phyloP scores from a whole-genome alignment of 2,797 vertebrate species.

The Hippocampus kuda region DNA sequence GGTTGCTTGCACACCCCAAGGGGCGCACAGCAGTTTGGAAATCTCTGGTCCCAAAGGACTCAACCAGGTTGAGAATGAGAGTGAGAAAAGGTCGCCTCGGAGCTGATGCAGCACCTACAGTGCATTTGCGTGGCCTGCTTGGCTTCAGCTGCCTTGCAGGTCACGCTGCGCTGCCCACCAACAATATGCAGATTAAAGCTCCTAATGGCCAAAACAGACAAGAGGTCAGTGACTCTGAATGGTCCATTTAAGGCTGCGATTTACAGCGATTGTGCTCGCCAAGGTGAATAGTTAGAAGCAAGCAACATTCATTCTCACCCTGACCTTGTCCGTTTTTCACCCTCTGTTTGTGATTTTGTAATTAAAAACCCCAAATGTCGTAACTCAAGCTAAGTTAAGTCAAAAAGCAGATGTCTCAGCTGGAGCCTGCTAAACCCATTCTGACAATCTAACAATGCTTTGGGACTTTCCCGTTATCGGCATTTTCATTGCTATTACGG shows the following conservation, averaged over 20 bases:
- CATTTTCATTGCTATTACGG: background rate
- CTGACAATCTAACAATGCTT: constrained; percentile 8
- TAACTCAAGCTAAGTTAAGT: constrained; percentile 21
- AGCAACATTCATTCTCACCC: constrained; percentile 11
- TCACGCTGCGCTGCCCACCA: constrained; percentile 34
- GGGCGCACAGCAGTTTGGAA: too few relatives aligned
- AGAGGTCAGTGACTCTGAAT: constrained; percentile 28
- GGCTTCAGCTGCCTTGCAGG: constrained; percentile 31
- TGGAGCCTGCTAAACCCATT: constrained; percentile 40
- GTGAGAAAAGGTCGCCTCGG: background rate
- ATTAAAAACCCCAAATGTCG: constrained; percentile 12
- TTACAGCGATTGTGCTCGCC: constrained; percentile 13
- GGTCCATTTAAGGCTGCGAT: constrained; percentile 20
- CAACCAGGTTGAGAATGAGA: background rate
- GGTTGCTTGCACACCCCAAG: too few relatives aligned
- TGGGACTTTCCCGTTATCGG: background rate
- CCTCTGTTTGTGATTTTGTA: constrained; percentile 21
- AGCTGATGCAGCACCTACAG: background rate
- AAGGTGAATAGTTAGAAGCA: constrained; percentile 9
- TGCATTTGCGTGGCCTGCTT: constrained; percentile 23
- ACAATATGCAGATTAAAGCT: constrained; percentile 48
- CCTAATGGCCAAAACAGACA: constrained; percentile 34
- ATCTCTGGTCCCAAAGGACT: too few relatives aligned
- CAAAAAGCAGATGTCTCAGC: constrained; percentile 36
- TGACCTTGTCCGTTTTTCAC: constrained; percentile 20